Percentiles rank a stretch among this genome's conserved stretches.
Evolutionary conservation across 2,113 vertebrate genomes (phyloP).

Genomic region (Pelmatolapia mariae): DNA sequence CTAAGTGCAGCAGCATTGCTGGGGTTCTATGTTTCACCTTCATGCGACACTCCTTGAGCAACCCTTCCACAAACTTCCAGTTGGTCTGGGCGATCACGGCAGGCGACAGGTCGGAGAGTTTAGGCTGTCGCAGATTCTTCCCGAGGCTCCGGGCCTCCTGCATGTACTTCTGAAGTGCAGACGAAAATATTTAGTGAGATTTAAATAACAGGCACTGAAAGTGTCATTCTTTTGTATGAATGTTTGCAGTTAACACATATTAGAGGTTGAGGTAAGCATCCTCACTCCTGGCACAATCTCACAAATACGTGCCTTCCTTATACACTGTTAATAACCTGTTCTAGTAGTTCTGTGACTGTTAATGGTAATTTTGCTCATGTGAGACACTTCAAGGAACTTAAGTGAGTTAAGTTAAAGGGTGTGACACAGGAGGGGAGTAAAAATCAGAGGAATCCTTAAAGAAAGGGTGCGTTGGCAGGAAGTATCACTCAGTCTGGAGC

Average conservation of each 20-base stretch:
- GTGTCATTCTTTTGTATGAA: not conserved
- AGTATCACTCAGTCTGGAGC: not conserved
- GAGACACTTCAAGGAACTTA: not conserved
- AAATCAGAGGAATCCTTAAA: not conserved
- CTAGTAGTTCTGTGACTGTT: not conserved
- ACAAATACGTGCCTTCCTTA: not conserved
- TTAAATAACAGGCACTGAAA: not conserved
- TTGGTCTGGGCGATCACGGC: slow-evolving; percentile 99
- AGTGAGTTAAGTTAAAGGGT: not conserved
- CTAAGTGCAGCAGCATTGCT: not conserved
- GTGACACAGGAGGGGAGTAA: not conserved
- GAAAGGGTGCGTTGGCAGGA: not conserved
- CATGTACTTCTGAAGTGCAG: slow-evolving; percentile 86
- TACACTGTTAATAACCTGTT: not conserved
- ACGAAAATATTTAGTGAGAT: not conserved
- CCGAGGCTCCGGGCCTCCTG: slow-evolving; percentile 96
- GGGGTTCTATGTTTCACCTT: slow-evolving; percentile 73
- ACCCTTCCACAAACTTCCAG: slow-evolving; percentile 97
- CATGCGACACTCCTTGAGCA: slow-evolving; percentile 95
- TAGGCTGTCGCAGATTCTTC: slow-evolving; percentile 92
- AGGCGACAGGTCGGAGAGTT: slow-evolving; percentile 94
- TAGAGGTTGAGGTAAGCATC: not conserved
- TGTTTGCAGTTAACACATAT: not conserved
- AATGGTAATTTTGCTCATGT: not conserved
- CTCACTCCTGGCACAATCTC: not conserved